Evolutionary conservation across 1,140 invertebrate genomes (phyloP).

Genomic region (Scylla paramamosain): DNA sequence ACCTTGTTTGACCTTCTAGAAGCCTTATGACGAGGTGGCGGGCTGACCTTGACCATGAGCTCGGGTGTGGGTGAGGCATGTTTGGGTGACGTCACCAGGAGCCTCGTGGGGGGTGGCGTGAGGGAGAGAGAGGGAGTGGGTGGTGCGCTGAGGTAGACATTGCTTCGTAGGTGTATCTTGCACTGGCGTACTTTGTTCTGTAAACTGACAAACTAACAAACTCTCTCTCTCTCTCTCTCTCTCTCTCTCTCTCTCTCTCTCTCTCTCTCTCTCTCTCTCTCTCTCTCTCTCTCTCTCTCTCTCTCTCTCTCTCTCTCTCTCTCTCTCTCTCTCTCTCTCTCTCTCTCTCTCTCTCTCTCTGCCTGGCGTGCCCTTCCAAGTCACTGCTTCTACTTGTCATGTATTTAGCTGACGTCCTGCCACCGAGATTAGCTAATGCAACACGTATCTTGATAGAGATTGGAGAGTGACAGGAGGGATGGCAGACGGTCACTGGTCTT

Average conservation of each 20-base stretch:
- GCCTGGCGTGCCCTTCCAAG: background rate
- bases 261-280: background rate
- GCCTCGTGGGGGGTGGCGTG: background rate
- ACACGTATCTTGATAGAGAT: background rate
- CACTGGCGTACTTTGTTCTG: too few relatives aligned
- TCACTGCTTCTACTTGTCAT: background rate
- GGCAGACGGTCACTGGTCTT: background rate
- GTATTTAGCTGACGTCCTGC: background rate
- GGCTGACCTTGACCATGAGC: constrained; percentile 47
- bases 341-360: background rate
- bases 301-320: background rate
- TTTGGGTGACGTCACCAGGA: constrained; percentile 7
- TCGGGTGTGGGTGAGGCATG: constrained; percentile 35
- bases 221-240: background rate
- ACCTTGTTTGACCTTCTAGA: constrained; percentile 39
- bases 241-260: background rate
- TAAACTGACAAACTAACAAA: too few relatives aligned
- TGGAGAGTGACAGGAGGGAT: background rate
- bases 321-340: background rate
- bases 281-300: background rate
- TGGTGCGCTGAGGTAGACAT: background rate
- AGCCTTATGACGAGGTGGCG: background rate
- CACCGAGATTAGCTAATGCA: background rate
- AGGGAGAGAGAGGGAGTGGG: background rate
- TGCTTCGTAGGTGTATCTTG: background rate